Evolutionary conservation across 2,113 vertebrate genomes (phyloP).

Genomic region (Muntiacus muntjak): DNA sequence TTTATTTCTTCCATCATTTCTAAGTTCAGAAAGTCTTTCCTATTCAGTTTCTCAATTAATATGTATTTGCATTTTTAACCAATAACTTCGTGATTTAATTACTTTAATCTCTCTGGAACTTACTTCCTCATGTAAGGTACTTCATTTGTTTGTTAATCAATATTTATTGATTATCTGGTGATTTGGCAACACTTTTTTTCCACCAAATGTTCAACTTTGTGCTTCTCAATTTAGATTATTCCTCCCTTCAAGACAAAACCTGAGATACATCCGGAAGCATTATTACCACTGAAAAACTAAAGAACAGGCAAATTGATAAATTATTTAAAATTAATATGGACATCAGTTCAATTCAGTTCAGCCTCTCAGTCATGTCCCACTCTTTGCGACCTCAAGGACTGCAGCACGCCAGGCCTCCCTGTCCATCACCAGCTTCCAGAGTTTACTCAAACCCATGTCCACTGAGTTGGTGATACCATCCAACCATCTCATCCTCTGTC

Average conservation of each 20-base stretch:
- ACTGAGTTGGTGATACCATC: neutral
- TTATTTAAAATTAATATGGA: neutral
- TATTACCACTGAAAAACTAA: neutral
- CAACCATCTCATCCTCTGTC: neutral
- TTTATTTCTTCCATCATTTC: neutral
- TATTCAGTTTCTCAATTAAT: neutral
- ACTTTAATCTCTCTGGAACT: neutral
- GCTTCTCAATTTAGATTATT: neutral
- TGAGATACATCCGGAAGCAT: neutral
- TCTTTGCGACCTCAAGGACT: neutral
- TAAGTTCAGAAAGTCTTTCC: neutral
- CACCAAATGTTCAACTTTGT: neutral
- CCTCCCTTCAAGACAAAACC: neutral
- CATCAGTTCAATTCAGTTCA: neutral
- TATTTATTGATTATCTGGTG: neutral
- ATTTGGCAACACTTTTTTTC: neutral
- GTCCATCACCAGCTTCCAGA: neutral
- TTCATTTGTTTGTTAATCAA: neutral
- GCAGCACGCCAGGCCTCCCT: neutral
- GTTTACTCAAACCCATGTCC: neutral
- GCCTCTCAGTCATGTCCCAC: neutral
- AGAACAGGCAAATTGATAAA: neutral
- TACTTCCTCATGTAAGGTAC: neutral
- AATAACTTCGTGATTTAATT: neutral
- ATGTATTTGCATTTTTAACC: neutral